These are phyloP conservation scores for Genyomyrus donnyi DNA, from an alignment of 2,113 vertebrate species.

Conservation along the genomic window DNA sequence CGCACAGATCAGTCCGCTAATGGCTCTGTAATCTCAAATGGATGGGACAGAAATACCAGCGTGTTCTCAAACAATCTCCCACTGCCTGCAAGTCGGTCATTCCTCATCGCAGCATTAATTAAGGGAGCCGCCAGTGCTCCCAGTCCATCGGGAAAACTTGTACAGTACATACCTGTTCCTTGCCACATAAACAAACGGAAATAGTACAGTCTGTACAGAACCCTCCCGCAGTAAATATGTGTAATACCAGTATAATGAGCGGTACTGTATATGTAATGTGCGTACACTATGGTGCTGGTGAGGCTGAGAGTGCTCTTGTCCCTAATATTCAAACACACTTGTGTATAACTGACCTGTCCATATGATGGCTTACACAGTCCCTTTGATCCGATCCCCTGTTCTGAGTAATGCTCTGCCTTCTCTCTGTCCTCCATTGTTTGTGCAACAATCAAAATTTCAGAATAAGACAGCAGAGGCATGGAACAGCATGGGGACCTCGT, in stretches of 20 bases:
- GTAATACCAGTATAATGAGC: background rate
- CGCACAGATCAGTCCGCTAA: background rate
- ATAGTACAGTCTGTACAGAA: background rate
- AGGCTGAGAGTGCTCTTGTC: background rate
- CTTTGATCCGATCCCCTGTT: background rate
- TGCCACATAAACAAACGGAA: background rate
- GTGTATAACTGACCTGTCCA: background rate
- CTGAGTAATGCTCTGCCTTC: background rate
- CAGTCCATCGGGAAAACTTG: slow-evolving; percentile 1
- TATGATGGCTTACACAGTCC: background rate
- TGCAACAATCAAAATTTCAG: background rate
- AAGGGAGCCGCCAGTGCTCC: background rate
- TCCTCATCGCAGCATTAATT: background rate
- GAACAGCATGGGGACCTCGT: background rate
- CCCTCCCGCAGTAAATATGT: background rate
- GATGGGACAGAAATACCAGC: background rate
- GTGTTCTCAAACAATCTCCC: background rate
- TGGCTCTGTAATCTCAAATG: background rate
- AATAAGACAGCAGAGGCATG: background rate
- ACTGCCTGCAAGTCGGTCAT: background rate
- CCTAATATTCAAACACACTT: background rate
- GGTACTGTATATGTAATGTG: background rate
- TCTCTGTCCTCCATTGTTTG: background rate
- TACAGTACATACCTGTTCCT: slow-evolving; percentile 10
- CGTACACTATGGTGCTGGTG: background rate